Conservation (phyloP, 2,797 vertebrate genomes). For the Chaenodraco wilsoni region DNA sequence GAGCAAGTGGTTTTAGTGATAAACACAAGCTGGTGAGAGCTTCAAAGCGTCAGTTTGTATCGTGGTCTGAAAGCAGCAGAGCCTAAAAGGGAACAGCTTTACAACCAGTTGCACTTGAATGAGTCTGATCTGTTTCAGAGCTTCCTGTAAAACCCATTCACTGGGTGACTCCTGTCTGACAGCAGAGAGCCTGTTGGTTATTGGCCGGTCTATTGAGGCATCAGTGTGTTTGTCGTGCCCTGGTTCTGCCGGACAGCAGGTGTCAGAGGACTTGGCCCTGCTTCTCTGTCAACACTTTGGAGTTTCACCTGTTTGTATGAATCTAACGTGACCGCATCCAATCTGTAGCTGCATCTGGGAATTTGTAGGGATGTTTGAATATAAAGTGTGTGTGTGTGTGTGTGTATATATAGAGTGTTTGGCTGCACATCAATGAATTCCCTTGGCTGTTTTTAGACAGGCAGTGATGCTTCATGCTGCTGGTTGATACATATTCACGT, state of each 20-base stretch:
- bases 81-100: constrained; percentile 23
- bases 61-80: constrained; percentile 32
- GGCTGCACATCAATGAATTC: not conserved
- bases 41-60: constrained; percentile 17
- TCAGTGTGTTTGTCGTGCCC: constrained; percentile 65
- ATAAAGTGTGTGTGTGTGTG: not conserved
- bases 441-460: constrained; percentile 6
- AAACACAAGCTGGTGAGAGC: not conserved
- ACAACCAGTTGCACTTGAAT: constrained; percentile 50
- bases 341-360: constrained; percentile 23
- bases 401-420: not conserved
- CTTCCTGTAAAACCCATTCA: constrained; percentile 29
- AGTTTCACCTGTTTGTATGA: constrained; percentile 43
- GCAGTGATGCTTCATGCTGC: not conserved
- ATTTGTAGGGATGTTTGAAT: constrained; percentile 3
- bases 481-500: constrained; percentile 11
- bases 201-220: constrained; percentile 52
- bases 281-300: constrained; percentile 49
- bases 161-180: constrained; percentile 54
- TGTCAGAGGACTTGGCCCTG: constrained; percentile 55
- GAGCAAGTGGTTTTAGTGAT: not conserved
- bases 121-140: constrained; percentile 38
- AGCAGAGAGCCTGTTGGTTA: constrained; percentile 17
- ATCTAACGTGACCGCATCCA: constrained; percentile 55
- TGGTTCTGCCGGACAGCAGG: constrained; percentile 65